phyloP scores from a whole-genome alignment of 2,888 invertebrate species.

The Athetis lepigone region DNA sequence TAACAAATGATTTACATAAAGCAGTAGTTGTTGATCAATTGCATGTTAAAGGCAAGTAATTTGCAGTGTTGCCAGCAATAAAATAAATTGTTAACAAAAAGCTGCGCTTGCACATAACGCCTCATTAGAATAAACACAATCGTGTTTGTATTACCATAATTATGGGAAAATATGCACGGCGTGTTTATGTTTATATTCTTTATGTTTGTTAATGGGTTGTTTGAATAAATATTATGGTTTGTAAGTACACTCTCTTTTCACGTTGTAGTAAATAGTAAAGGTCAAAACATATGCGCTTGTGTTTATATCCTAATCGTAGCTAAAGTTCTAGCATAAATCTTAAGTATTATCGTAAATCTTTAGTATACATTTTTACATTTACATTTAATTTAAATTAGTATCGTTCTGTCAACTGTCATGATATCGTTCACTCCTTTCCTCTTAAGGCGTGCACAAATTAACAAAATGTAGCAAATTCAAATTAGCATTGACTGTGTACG shows the following conservation, averaged over 20 bases:
- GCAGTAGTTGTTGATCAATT: conserved; percentile 30
- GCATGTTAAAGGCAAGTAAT: conserved; percentile 40
- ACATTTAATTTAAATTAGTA: no score
- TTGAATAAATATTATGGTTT: conserved; percentile 5
- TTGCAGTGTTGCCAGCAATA: conserved; percentile 28
- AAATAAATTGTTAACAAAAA: conserved; percentile 48
- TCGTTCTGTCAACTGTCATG: no score
- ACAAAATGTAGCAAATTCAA: no score
- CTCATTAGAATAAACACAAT: conserved; percentile 57
- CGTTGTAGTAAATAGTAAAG: not conserved
- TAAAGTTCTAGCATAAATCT: no score
- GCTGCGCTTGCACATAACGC: conserved; percentile 31
- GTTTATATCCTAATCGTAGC: no score
- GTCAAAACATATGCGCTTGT: no score
- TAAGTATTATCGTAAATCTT: no score
- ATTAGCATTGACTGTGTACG: no score
- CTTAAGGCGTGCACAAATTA: no score
- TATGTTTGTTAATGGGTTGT: not conserved
- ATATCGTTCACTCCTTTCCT: no score
- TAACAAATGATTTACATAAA: conserved; percentile 41
- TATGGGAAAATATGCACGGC: conserved; percentile 33
- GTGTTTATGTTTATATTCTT: conserved; percentile 10
- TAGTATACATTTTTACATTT: no score
- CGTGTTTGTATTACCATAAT: conserved; percentile 55
- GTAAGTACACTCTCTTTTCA: not conserved